Percentiles rank a stretch among this genome's conserved stretches.
Conservation (phyloP, 2,113 vertebrate genomes). For the Chlorocebus sabaeus region DNA sequence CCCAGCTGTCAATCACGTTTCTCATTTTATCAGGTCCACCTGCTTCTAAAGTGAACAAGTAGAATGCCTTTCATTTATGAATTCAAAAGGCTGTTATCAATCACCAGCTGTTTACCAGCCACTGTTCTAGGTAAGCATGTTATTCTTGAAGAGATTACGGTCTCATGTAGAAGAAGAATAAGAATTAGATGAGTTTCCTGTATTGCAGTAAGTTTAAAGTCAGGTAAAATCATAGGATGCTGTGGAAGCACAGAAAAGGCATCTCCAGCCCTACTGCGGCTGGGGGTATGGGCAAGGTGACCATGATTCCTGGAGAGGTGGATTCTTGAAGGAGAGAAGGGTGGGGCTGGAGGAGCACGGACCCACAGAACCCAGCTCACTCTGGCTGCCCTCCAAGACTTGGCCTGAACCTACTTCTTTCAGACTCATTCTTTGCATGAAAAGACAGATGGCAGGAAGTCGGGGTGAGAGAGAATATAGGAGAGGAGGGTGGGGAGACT, state of each 20-base stretch:
- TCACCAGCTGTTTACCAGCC: background rate
- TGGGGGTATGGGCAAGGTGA: rapidly evolving
- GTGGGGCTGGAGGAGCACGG: background rate
- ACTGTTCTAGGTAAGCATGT: background rate
- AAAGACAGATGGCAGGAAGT: background rate
- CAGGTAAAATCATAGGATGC: background rate
- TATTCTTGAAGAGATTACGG: background rate
- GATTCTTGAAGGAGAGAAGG: background rate
- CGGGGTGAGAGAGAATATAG: background rate
- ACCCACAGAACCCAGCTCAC: background rate
- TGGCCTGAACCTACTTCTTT: background rate
- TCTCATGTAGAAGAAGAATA: background rate
- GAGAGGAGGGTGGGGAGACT: background rate
- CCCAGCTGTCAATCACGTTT: background rate
- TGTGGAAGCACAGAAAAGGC: background rate
- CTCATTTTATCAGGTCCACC: background rate
- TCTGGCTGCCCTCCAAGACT: background rate
- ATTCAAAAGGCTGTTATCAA: background rate
- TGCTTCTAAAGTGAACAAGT: background rate
- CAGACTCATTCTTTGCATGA: background rate
- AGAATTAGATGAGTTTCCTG: background rate
- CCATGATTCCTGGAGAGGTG: background rate
- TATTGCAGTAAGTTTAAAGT: background rate
- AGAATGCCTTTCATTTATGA: background rate
- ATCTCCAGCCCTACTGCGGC: background rate